Evolutionary conservation across 2,888 invertebrate species (phyloP), one percentile per base, ranked within the genome.

Genomic region (Lacanobia oleracea): DNA sequence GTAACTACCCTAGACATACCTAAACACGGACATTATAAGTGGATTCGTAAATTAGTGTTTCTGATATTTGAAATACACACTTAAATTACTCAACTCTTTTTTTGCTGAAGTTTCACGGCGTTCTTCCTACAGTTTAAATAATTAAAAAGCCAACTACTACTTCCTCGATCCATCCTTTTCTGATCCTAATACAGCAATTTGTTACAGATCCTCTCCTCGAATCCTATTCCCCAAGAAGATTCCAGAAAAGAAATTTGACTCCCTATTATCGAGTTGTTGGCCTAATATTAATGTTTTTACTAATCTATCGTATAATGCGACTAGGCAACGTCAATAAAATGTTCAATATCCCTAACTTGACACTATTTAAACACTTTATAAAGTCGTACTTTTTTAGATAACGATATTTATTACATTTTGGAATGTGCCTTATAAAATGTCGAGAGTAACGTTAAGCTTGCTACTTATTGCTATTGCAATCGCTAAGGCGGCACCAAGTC

Each of bases 191-290:
- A 54, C 6, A 59, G 21, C 14, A 53, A 63, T 56, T 85, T 84
- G 77, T 84, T 84, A 33, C 84, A 84, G 84, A 73, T 85, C 43
- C 61, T 59, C 16, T 33, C 18, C 56, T 33, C 21, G 23, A 75
- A 57, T 74, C 59, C 50, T 27, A 60, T 74, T 27, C 67, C 62
- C 54, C 63, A 66, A 53, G 27, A 82, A 70, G 37, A 60, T 3
- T 18, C 12, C 14, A 51, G 59, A 27, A 33, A 16, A 63, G 16
- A 68, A 18, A 33, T 18, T 0, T 27, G 9, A 53, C 21, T 14
- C 50, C 21, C 10, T 53, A 53, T 57, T 63, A 54, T 62, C 16
- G 21, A 53, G 0, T 59, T n/a, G 7, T 59, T 40, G 79, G 27
- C 27, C 10, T 72, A 33, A 23, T 74, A 53, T n/a, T 72, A 48